Evolutionary conservation across 2,113 vertebrate genomes (phyloP).

Genomic region (Fregata magnificens): DNA sequence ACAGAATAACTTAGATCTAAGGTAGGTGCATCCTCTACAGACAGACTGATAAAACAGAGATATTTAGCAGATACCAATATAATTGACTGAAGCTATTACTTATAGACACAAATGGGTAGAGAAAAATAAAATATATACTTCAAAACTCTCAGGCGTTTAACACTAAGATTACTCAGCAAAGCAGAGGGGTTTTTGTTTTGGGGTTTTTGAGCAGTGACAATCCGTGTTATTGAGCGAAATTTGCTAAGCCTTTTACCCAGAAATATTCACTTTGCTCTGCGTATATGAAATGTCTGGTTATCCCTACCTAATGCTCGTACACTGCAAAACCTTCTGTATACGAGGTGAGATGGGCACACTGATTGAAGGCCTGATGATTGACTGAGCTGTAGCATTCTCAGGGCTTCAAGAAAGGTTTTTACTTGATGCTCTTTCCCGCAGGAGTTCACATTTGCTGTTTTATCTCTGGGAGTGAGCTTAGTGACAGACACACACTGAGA

Average conservation of each 20-base stretch:
- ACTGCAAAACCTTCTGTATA: background rate
- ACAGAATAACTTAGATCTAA: background rate
- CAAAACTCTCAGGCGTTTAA: background rate
- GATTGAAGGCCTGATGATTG: background rate
- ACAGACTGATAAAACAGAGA: background rate
- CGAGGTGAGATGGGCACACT: background rate
- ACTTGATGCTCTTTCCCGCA: slow-evolving; percentile 2
- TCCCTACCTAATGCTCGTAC: background rate
- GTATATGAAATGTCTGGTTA: background rate
- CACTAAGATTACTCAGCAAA: background rate
- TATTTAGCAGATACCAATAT: background rate
- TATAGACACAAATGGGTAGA: background rate
- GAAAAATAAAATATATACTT: background rate
- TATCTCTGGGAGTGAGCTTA: slow-evolving; percentile 69
- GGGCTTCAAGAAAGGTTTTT: slow-evolving; percentile 62
- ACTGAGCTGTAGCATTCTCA: slow-evolving; percentile 35
- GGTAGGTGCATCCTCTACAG: background rate
- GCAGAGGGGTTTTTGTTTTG: background rate
- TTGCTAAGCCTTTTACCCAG: background rate
- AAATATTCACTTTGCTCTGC: background rate
- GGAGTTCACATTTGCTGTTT: slow-evolving; percentile 74
- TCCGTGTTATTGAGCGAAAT: background rate
- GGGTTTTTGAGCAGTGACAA: background rate
- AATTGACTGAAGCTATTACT: background rate
- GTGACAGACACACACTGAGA: slow-evolving; percentile 68